Evolutionary conservation across 1,140 invertebrate genomes (phyloP), one percentile per base, ranked within the genome.

Genomic region (roundworm (Caenorhabditis elegans)): DNA sequence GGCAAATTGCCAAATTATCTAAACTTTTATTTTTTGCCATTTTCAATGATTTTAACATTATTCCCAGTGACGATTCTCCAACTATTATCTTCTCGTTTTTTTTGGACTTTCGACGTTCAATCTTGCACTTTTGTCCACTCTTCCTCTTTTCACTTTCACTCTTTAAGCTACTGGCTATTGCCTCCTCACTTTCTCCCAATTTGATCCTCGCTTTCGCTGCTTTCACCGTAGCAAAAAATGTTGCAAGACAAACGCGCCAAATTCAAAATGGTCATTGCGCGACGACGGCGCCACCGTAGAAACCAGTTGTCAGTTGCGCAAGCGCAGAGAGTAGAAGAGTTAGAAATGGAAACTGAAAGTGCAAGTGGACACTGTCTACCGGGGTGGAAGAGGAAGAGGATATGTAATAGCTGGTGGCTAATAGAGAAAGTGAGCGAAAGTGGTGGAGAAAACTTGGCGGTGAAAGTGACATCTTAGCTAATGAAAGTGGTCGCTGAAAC

Each of bases 281-380:
- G n/a, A n/a, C n/a, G n/a, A n/a, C n/a, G n/a, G n/a, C n/a, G n/a
- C n/a, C n/a, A 10, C 11, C n/a, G 60, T 70, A 70, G 60, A 43
- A 70, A 70, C 60, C 60, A 70, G 60, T 70, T 70, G 31, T 53
- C 19, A 15, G 49, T 70, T 70, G 60, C 60, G 60, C 34, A 70
- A 70, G 60, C 60, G 60, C 13, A 70, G 60, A 70, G n/a, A 39
- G 26, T 26, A 26, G 22, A 17, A 28, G 51, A 26, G 15, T 70
- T 70, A 39, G 34, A 24, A 60, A 60, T n/a, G 53, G 34, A 43
- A 70, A 70, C 34, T 70, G 60, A 70, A 70, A 70, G 60, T 70
- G 60, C 31, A 70, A 70, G 60, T 70, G 60, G 60, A 70, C 60
- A 70, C 60, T 34, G 60, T 70, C 60, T 70, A 70, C 19, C 34